phyloP scores from a whole-genome alignment of 2,113 vertebrate genomes.

The Propithecus coquereli region DNA sequence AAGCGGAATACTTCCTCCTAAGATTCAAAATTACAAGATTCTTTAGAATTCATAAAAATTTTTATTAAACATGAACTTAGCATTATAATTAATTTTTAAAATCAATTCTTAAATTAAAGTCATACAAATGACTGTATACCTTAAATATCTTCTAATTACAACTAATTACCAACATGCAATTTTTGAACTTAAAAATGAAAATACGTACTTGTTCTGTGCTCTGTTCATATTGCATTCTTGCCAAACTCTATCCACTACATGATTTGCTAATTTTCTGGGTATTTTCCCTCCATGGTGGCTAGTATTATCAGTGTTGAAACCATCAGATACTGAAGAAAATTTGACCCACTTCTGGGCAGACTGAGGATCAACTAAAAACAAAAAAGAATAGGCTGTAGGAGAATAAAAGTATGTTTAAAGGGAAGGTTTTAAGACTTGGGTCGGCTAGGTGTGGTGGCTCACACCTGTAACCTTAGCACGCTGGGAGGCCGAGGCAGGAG shows the following conservation, averaged over 20 bases:
- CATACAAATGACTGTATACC: not conserved
- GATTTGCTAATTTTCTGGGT: constrained; percentile 92
- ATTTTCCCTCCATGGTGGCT: constrained; percentile 97
- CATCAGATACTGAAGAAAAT: constrained; percentile 91
- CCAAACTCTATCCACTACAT: constrained; percentile 97
- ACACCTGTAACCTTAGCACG: too few species aligned
- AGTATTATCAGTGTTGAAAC: constrained; percentile 92
- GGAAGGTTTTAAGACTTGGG: constrained; percentile 6
- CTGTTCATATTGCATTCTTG: constrained; percentile 99
- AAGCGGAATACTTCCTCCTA: constrained; percentile 95
- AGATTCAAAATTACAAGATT: constrained; percentile 68
- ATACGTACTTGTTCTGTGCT: constrained; percentile 95
- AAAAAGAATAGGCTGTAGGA: not conserved
- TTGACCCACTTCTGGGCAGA: constrained; percentile 96
- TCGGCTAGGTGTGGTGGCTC: too few species aligned
- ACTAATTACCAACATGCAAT: not conserved
- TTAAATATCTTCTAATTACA: not conserved
- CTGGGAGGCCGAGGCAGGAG: too few species aligned
- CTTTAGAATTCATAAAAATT: constrained; percentile 55
- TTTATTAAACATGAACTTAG: constrained; percentile 25
- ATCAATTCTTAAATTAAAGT: constrained; percentile 49
- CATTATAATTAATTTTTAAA: constrained; percentile 49
- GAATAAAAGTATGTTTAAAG: constrained; percentile 48
- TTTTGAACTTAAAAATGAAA: constrained; percentile 53
- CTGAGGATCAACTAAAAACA: constrained; percentile 91